Evolutionary conservation across 2,888 invertebrate species (phyloP), one percentile per base, ranked within the genome.

Genomic region (Tetrapedia diversipes): DNA sequence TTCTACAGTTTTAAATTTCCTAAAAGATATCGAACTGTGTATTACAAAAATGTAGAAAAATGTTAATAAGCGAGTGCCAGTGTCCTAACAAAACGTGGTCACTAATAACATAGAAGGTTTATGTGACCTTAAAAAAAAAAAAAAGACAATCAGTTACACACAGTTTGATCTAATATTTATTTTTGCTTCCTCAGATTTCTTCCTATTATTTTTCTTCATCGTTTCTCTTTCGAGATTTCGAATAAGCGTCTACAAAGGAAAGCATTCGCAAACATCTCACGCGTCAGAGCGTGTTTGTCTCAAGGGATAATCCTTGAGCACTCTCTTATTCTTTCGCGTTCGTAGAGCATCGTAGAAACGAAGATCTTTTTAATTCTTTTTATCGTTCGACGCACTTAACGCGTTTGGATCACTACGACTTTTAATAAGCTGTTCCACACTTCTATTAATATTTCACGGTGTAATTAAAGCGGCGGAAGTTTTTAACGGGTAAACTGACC

Each of bases 401-500:
- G 14, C 16, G 22, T 39, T 54, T 8, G 3, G 16, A 4, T 22
- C 2, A n/a, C 22, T 4, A 10, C n/a, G 11, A 16, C 16, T 37
- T 7, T 16, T 14, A 53, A 27, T 37, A 29, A 53, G 7, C 45
- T 43, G 11, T 43, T 29, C 43, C 19, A 8, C 37, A 11, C 22
- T 24, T 47, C 29, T 54, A 67, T 47, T 32, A 54, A 69, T 54
- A 54, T 32, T 56, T 19, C 22, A 19, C 14, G 8, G 14, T 39
- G 16, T 29, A 49, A 70, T 56, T 47, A 47, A 37, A 41, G 16
- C 4, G 14, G 14, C 11, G 4, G 3, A 69, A 53, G 22, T 70
- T 69, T 8, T 16, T 41, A 32, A 63, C 19, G 41, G 19, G 4
- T 43, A 54, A 53, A 43, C 16, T 49, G 27, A 10, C n/a, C 19